Percentiles rank a stretch among this genome's conserved stretches.
Conservation (phyloP, 1,140 invertebrate species). For the Drosophila sproati region DNA sequence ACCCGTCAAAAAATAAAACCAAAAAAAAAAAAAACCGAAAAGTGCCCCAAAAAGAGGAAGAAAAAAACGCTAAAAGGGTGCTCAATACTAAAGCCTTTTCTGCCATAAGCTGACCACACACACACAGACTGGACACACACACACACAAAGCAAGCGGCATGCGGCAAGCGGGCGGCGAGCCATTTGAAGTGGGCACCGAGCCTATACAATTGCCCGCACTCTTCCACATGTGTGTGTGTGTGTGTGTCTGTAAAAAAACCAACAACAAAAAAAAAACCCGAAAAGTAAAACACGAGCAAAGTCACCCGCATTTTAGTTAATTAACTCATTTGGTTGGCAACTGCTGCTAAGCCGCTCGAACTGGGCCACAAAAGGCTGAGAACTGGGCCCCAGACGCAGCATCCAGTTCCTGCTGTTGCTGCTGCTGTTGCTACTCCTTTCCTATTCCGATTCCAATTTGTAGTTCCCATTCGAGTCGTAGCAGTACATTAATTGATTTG, state of each 20-base stretch:
- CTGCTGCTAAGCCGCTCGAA: conserved; percentile 69
- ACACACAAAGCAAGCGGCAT: conserved; percentile 10
- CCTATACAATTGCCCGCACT: conserved; percentile 27
- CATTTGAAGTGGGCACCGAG: conserved; percentile 66
- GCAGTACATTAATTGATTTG: conserved; percentile 76
- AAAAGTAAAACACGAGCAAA: conserved; percentile 56
- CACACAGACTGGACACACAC: conserved; percentile 55
- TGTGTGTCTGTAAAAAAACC: conserved; percentile 23
- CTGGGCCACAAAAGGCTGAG: conserved; percentile 53
- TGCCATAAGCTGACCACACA: conserved; percentile 80
- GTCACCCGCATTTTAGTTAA: conserved; percentile 85
- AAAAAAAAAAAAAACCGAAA: conserved; percentile 3
- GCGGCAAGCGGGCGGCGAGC: conserved; percentile 4
- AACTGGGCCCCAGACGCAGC: background rate
- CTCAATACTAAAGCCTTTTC: conserved; percentile 74
- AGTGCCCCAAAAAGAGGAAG: conserved; percentile 42
- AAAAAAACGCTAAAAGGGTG: conserved; percentile 68
- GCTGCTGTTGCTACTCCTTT: background rate
- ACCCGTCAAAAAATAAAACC: conserved; percentile 26
- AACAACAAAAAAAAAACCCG: conserved; percentile 24
- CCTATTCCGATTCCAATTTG: background rate
- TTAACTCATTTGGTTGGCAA: conserved; percentile 84
- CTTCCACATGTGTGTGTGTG: conserved; percentile 5
- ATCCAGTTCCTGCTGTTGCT: background rate
- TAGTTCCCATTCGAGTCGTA: background rate